Conservation (phyloP, 2,888 invertebrate genomes). For the Ormyrus pomaceus region DNA sequence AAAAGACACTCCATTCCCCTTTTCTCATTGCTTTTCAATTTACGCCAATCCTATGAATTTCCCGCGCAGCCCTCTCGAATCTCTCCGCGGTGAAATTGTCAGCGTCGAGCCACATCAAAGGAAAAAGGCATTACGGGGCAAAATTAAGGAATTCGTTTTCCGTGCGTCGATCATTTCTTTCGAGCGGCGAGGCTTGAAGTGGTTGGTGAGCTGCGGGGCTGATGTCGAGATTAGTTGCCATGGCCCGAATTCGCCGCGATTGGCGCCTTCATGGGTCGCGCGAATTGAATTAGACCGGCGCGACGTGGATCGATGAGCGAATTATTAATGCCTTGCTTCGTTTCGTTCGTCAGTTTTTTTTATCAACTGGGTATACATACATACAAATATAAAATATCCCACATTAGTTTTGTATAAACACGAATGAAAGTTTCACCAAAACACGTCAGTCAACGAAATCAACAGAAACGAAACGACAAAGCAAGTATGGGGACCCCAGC, state of each 20-base stretch:
- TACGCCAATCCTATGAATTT: no score
- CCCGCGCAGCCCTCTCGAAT: no score
- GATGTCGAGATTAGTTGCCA: slow-evolving; percentile 45
- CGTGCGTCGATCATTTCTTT: slow-evolving; percentile 23
- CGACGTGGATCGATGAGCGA: not conserved
- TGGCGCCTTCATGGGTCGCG: not conserved
- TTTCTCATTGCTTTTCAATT: no score
- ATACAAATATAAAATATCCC: no score
- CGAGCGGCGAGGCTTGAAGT: slow-evolving; percentile 22
- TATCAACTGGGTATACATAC: not conserved
- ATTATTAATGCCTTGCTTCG: not conserved
- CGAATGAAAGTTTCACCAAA: no score
- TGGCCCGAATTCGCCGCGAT: not conserved
- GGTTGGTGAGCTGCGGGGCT: slow-evolving; percentile 16
- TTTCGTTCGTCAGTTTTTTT: not conserved
- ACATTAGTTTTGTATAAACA: no score
- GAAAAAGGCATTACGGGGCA: not conserved
- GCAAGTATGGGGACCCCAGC: not conserved
- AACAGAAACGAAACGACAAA: not conserved
- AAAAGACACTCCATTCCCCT: no score
- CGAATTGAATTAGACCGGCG: slow-evolving; percentile 23
- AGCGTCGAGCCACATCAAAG: slow-evolving; percentile 34
- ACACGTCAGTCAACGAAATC: no score
- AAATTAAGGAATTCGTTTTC: slow-evolving; percentile 42
- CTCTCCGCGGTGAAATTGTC: no score